Percentiles rank a stretch among this genome's conserved stretches.
Conservation (phyloP, 2,797 vertebrate genomes). For the Halcyon leucocephala region DNA sequence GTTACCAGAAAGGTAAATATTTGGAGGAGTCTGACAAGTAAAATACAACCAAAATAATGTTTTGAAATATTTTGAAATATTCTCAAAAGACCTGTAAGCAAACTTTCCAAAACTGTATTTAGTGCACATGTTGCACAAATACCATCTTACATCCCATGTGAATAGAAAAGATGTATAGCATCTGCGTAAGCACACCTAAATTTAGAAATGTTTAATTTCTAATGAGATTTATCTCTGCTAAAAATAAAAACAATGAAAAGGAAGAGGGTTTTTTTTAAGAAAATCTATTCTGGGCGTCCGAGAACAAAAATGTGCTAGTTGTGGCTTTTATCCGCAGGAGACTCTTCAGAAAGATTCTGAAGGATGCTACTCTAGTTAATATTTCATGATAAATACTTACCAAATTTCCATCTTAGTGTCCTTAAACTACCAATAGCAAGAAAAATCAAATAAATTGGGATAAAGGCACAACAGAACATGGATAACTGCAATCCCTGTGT, state of each 20-base stretch:
- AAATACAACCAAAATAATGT: background rate
- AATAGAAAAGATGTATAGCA: background rate
- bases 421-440: background rate
- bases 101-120: background rate
- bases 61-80: background rate
- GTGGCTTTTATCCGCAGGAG: background rate
- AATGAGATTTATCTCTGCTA: background rate
- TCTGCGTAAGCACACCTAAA: background rate
- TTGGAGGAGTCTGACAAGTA: background rate
- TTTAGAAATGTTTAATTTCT: background rate
- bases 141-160: background rate
- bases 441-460: background rate
- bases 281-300: background rate
- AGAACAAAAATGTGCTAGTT: background rate
- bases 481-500: background rate
- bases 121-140: background rate
- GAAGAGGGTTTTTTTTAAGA: background rate
- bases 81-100: background rate
- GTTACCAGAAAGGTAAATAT: background rate
- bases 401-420: background rate
- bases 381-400: background rate
- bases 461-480: background rate
- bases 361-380: background rate
- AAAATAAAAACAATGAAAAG: background rate
- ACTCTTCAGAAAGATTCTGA: background rate